A percentile compares a stretch with the other conserved stretches of the same genome.
phyloP scores from a whole-genome alignment of 2,888 invertebrate species.

The Ephialtes manifestator region DNA sequence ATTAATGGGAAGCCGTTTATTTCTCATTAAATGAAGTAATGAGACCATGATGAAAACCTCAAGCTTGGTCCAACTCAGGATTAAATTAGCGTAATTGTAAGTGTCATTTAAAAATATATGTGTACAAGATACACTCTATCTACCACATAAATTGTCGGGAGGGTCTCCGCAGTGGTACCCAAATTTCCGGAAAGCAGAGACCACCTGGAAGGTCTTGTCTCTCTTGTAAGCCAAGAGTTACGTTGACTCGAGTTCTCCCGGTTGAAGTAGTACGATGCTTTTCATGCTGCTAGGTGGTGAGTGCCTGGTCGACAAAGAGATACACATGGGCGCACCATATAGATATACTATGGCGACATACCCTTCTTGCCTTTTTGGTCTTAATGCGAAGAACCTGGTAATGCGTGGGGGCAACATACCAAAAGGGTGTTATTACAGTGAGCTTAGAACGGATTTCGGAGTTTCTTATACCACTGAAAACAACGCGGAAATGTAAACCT shows the following conservation, averaged over 20 bases:
- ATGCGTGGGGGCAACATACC: not conserved
- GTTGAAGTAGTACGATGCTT: constrained; percentile 2
- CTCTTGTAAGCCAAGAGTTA: constrained; percentile 26
- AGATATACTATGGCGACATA: no score
- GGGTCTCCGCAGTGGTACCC: not conserved
- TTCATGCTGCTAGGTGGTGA: not conserved
- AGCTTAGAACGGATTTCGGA: not conserved
- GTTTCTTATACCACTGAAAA: not conserved
- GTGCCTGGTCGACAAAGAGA: not conserved
- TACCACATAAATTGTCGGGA: not conserved
- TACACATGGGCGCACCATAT: not conserved
- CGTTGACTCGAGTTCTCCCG: constrained; percentile 5
- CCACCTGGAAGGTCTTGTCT: constrained; percentile 32
- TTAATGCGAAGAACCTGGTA: not conserved
- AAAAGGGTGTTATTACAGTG: not conserved
- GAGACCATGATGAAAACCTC: constrained; percentile 9
- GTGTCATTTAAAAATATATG: not conserved
- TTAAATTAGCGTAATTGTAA: not conserved
- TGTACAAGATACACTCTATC: not conserved
- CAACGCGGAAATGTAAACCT: not conserved
- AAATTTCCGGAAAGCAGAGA: not conserved
- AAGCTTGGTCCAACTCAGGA: not conserved
- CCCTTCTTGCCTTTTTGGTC: not conserved
- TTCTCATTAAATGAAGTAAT: not conserved
- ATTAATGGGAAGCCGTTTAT: not conserved